Conservation (phyloP, 2,888 invertebrate species). For the Philonicus albiceps region DNA sequence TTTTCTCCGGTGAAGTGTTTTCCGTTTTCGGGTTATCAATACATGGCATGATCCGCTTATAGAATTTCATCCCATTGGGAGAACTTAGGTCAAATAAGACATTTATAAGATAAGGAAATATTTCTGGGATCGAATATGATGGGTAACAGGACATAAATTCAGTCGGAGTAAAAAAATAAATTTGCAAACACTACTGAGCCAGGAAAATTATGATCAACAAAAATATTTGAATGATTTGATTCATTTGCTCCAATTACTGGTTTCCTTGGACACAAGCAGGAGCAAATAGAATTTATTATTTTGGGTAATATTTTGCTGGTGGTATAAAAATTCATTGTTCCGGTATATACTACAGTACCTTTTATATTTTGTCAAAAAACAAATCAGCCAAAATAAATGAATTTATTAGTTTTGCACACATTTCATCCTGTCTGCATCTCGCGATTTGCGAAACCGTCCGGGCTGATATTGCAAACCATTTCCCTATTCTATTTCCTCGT, state of each 20-base stretch:
- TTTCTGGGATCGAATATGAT: background rate
- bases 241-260: background rate
- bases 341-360: background rate
- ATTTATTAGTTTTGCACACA: constrained; percentile 7
- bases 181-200: background rate
- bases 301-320: background rate
- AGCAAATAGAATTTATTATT: background rate
- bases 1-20: background rate
- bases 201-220: background rate
- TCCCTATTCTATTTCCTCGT: constrained; percentile 7
- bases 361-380: background rate
- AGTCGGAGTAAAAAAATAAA: background rate
- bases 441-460: background rate
- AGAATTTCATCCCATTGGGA: constrained; percentile 16
- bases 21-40: constrained; percentile 37
- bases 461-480: background rate
- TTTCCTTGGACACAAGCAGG: background rate
- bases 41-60: constrained; percentile 36
- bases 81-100: constrained; percentile 36
- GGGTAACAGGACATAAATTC: background rate
- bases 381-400: background rate
- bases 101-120: constrained; percentile 35
- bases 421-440: background rate
- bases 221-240: background rate
- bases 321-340: background rate